Evolutionary conservation across 2,797 vertebrate genomes (phyloP).

Genomic region (Mormyrus proboscirostris): DNA sequence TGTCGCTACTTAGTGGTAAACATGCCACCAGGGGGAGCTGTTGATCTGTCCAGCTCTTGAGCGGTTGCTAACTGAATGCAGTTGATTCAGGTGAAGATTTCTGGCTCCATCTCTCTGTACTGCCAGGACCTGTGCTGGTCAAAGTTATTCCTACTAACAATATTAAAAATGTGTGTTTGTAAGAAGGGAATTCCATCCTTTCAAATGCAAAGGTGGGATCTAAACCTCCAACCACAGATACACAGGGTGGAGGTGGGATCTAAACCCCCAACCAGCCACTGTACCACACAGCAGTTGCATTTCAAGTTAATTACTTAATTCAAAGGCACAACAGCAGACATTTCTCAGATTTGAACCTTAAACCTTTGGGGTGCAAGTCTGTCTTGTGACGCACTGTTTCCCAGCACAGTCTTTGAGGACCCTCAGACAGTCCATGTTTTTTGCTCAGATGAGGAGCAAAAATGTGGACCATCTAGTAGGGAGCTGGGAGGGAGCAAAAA

Average conservation of each 20-base stretch:
- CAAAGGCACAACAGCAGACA: not conserved
- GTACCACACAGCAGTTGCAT: not conserved
- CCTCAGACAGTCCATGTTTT: not conserved
- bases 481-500: not conserved
- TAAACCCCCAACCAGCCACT: not conserved
- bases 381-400: not conserved
- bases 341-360: not conserved
- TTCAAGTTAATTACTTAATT: not conserved
- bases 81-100: not conserved
- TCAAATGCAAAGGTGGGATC: not conserved
- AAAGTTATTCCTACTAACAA: not conserved
- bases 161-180: not conserved
- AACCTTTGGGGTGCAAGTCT: not conserved
- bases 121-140: not conserved
- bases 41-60: conserved; percentile 13
- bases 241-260: not conserved
- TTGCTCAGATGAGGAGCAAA: not conserved
- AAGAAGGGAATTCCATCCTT: not conserved
- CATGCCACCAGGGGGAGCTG: conserved; percentile 22
- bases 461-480: not conserved
- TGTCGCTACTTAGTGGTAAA: not conserved
- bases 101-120: not conserved
- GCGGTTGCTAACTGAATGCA: not conserved
- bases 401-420: not conserved
- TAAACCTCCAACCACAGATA: not conserved